Evolutionary conservation across 2,113 vertebrate species (phyloP), one percentile per base, ranked within the genome.

Genomic region (Pao palembangensis): DNA sequence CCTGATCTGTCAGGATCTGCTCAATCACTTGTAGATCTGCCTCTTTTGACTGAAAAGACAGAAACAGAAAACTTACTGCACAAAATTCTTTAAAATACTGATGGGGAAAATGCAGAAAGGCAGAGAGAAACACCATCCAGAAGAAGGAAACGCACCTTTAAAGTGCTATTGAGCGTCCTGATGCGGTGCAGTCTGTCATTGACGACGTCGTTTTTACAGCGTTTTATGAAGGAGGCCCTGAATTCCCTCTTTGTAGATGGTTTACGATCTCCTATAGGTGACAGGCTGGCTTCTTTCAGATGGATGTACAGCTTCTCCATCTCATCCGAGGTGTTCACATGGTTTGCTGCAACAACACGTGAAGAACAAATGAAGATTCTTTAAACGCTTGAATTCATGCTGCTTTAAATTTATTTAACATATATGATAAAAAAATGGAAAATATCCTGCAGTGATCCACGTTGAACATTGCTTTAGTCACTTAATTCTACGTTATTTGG

Each of bases 251-350:
- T 97, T 0, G 95, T 95, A 17, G 96, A 96, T 47, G 95, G 94
- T 17, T 95, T 92, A 6, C 93, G 91, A 54, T 95, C 93, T 53
- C 96, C 96, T 38, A 94, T 93, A 12, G 96, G 95, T 50, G 96
- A 98, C 2, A 99, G 83, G 64, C 94, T 96, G 34, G 96, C 96
- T 82, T 96, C 89, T 69, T 98, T 97, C 69, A 99, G 72, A 2
- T 94, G 94, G 67, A 94, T 96, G 69, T 96, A 99, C 67, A 99
- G 89, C 75, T 90, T 89, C 74, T 98, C 94, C 96, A 99, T 96
- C 87, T 98, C 96, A 78, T 98, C 95, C 62, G 93, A 83, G 56
- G 51, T 42, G 25, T 31, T 80, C 23, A 64, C 74, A 44, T 28
- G 28, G 31, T 25, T 34, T 4, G 52, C 85, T 90, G 76, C 8